Evolutionary conservation across 2,888 invertebrate species (phyloP).

Genomic region (Dorcus hopei): DNA sequence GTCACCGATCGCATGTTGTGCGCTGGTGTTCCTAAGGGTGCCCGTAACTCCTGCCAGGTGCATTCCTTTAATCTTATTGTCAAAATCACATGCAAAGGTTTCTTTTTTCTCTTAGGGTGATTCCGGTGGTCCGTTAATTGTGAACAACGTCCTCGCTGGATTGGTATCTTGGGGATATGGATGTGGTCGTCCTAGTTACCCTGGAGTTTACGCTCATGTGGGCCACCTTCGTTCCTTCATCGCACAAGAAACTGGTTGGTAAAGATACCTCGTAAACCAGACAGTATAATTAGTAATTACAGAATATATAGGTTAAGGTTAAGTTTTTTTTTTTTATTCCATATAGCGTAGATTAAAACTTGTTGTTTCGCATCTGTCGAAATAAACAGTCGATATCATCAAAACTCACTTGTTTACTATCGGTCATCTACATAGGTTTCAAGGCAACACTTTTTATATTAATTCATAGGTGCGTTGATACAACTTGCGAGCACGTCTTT

Average conservation of each 20-base stretch:
- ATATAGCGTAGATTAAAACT: neutral
- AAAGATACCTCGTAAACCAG: neutral
- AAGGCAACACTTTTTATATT: too few relatives aligned
- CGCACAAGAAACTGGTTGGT: neutral
- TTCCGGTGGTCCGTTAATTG: constrained; percentile 28
- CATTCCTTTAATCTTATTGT: neutral
- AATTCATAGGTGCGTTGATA: too few relatives aligned
- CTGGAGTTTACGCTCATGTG: constrained; percentile 36
- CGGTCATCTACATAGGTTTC: too few relatives aligned
- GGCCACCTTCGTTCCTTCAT: constrained; percentile 28
- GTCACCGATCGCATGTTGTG: constrained; percentile 54
- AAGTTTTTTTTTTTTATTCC: neutral
- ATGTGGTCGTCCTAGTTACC: constrained; percentile 30
- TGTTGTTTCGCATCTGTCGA: neutral
- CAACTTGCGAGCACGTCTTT: too few relatives aligned
- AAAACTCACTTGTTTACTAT: too few relatives aligned
- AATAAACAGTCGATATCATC: neutral
- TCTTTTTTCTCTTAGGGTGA: constrained; percentile 28
- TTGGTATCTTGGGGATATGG: constrained; percentile 61
- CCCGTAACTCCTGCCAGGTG: constrained; percentile 57
- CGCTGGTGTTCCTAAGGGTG: constrained; percentile 52
- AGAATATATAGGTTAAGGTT: neutral
- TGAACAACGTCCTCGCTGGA: constrained; percentile 46
- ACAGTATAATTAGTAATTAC: neutral
- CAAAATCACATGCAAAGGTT: neutral